phyloP scores from a whole-genome alignment of 2,888 invertebrate genomes.

The Drosophila infuscata region DNA sequence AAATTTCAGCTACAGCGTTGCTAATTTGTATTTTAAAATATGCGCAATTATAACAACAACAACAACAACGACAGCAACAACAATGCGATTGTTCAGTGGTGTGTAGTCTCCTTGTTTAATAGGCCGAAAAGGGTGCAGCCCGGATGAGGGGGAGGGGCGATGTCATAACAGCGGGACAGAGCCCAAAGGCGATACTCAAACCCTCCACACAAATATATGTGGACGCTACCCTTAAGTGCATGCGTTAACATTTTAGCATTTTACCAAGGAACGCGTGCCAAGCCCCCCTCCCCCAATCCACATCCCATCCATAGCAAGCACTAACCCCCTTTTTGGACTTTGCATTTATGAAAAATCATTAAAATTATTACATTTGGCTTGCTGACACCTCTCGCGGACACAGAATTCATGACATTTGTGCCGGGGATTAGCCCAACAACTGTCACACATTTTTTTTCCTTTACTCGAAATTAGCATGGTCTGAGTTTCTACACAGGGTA shows the following conservation, averaged over 20 bases:
- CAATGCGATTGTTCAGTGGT: slow-evolving; percentile 67
- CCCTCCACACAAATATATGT: slow-evolving; percentile 11
- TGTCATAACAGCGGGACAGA: slow-evolving; percentile 65
- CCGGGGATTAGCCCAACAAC: slow-evolving; percentile 77
- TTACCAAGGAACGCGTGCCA: slow-evolving; percentile 45
- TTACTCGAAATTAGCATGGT: slow-evolving; percentile 73
- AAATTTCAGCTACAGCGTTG: slow-evolving; percentile 80
- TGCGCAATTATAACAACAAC: slow-evolving; percentile 75
- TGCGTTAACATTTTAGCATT: slow-evolving; percentile 34
- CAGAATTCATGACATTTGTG: slow-evolving; percentile 75
- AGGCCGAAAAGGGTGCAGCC: slow-evolving; percentile 74
- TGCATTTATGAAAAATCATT: slow-evolving; percentile 80
- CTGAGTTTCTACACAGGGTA: slow-evolving; percentile 3
- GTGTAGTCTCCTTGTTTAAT: slow-evolving; percentile 73
- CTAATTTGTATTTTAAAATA: slow-evolving; percentile 82
- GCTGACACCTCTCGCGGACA: slow-evolving; percentile 67
- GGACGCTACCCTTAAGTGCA: slow-evolving; percentile 72
- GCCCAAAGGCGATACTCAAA: slow-evolving; percentile 26
- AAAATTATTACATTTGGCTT: slow-evolving; percentile 80
- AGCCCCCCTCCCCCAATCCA: not conserved
- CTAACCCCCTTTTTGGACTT: slow-evolving; percentile 29
- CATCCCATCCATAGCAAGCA: not conserved
- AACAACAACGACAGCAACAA: slow-evolving; percentile 40
- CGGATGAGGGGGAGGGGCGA: slow-evolving; percentile 51
- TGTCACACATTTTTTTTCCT: slow-evolving; percentile 70